Evolutionary conservation across 1,140 invertebrate species (phyloP), one percentile per base, ranked within the genome.

Genomic region (Cheumatopsyche charites): DNA sequence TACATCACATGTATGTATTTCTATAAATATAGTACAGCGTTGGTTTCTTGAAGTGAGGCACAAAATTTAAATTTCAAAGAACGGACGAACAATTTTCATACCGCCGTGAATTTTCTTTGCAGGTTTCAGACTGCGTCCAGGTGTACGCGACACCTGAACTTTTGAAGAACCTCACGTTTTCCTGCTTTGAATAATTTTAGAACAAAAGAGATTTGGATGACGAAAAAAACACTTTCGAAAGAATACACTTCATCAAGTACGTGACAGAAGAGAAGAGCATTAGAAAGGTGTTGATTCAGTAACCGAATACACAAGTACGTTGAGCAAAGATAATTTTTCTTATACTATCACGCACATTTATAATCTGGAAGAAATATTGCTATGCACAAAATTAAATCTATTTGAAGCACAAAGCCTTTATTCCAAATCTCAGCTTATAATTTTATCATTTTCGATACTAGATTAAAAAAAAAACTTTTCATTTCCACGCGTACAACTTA

Each of bases 101-200:
- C 7, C 1, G 7, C 9, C 47, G 47, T 17, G 47, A 52, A 52
- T 52, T 52, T 47, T 52, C 47, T 52, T 52, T 17, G 15, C 47
- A 19, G n/a, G 1, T 52, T 52, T 52, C 3, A 36, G 47, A 52
- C 47, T 52, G 19, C 47, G 15, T 52, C 47, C 47, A 52, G 47
- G 47, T 52, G 47, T 52, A 52, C 15, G 47, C 47, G 47, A 52
- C 47, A 52, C 47, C 47, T 52, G 47, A 52, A 52, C 47, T 52
- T 52, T 52, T 52, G 47, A 52, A 52, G 47, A 52, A 52, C 47
- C 47, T 52, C 47, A 52, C 47, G 47, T 52, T 52, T 47, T 52
- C 47, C 47, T 52, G 47, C 47, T 52, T 52, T 52, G 47, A 52
- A 52, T 52, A 52, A 52, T 52, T 52, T 52, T 52, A 52, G 47